These are phyloP conservation scores for Tricholaema leucomelas DNA, from an alignment of 2,113 vertebrate species.

Conservation along the genomic window DNA sequence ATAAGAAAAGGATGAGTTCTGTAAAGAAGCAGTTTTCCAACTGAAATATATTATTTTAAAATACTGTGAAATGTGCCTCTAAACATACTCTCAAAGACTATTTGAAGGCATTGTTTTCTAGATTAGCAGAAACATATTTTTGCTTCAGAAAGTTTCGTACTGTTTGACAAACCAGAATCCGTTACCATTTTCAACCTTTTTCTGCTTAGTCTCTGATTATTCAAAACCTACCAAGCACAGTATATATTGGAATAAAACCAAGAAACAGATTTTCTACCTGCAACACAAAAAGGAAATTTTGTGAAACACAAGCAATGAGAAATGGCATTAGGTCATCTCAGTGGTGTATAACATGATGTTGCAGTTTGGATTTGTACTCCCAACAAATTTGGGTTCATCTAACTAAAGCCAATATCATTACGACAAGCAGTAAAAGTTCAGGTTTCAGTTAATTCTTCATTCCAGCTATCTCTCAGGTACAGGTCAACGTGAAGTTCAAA, in stretches of 20 bases:
- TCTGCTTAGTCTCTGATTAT: background rate
- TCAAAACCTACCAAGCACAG: background rate
- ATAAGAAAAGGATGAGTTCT: background rate
- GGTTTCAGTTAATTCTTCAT: too few relatives aligned
- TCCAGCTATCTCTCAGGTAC: too few relatives aligned
- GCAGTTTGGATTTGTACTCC: background rate
- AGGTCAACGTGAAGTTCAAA: too few relatives aligned
- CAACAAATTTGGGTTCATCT: too few relatives aligned
- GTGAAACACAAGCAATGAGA: background rate
- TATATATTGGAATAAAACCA: background rate
- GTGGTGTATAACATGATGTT: background rate
- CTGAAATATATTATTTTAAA: background rate
- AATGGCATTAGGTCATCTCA: background rate
- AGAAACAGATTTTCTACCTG: background rate
- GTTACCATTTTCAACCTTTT: background rate
- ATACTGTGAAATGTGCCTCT: background rate
- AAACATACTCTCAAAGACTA: background rate
- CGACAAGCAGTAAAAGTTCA: too few relatives aligned
- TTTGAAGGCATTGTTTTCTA: background rate
- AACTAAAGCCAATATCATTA: too few relatives aligned
- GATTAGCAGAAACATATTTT: background rate
- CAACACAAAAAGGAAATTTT: background rate
- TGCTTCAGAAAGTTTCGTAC: background rate
- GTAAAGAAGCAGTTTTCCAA: background rate
- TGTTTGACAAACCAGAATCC: background rate